phyloP scores from a whole-genome alignment of 2,113 vertebrate species.

The Buteo buteo region DNA sequence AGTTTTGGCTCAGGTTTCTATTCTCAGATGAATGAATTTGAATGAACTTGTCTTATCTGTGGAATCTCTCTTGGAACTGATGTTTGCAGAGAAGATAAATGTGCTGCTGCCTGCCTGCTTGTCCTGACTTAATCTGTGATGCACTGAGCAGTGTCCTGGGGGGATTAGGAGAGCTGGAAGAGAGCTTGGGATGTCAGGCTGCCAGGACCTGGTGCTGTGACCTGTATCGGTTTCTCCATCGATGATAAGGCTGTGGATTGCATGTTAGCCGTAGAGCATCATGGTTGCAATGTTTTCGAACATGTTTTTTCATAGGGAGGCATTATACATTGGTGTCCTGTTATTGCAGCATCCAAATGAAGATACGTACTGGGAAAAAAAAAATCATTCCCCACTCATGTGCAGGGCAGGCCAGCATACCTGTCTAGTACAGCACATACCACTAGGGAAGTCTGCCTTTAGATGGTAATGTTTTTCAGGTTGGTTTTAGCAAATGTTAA shows the following conservation, averaged over 20 bases:
- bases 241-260: neutral
- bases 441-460: neutral
- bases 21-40: conserved; percentile 68
- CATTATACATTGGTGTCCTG: neutral
- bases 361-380: neutral
- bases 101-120: conserved; percentile 65
- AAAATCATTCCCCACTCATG: accelerated
- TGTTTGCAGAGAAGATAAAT: conserved; percentile 69
- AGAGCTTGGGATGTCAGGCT: conserved; percentile 13
- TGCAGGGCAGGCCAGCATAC: neutral
- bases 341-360: neutral
- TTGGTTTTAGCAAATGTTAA: neutral
- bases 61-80: conserved; percentile 59
- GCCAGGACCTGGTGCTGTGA: conserved; percentile 12
- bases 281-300: neutral
- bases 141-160: conserved; percentile 37
- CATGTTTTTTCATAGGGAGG: neutral
- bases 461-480: neutral
- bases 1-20: conserved; percentile 64
- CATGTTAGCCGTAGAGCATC: neutral
- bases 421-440: neutral
- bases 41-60: conserved; percentile 68
- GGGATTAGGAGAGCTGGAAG: conserved; percentile 29
- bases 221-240: neutral
- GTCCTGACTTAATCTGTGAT: conserved; percentile 63